Percentiles rank a stretch among this genome's conserved stretches.
Conservation (phyloP, 2,113 vertebrate species). For the Megaleporinus macrocephalus region DNA sequence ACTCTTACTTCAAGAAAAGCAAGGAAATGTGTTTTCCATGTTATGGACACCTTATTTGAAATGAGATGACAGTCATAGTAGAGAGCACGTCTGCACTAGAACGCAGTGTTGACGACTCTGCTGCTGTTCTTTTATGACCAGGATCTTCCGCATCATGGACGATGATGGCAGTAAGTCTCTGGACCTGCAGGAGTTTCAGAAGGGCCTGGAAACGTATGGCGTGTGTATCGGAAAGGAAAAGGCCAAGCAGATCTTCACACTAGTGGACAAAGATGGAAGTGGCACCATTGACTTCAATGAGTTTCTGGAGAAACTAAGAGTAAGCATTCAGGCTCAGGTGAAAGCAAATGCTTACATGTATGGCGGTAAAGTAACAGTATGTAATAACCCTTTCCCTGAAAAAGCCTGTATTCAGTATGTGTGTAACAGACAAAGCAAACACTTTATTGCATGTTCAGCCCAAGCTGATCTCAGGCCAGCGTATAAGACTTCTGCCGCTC, state of each 20-base stretch:
- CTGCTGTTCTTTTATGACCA: conserved; percentile 38
- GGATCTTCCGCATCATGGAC: conserved; percentile 77
- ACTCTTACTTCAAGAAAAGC: no score
- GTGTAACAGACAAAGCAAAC: no score
- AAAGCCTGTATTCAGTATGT: no score
- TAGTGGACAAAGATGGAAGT: conserved; percentile 70
- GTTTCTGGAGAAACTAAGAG: conserved; percentile 73
- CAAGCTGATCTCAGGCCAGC: not conserved
- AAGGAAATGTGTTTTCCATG: no score
- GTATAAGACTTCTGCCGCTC: no score
- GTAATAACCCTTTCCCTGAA: no score
- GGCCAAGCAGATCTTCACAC: conserved; percentile 61
- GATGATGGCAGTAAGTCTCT: conserved; percentile 67
- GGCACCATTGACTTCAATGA: conserved; percentile 75
- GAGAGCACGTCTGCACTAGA: not conserved
- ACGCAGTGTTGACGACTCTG: not conserved
- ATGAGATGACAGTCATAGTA: no score
- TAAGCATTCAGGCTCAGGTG: conserved; percentile 45
- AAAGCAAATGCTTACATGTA: not conserved
- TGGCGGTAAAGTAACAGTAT: no score
- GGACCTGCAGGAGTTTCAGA: conserved; percentile 69
- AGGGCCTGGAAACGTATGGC: conserved; percentile 68
- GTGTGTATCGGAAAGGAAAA: conserved; percentile 62
- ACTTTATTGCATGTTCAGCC: not conserved
- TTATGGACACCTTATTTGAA: no score